phyloP scores from a whole-genome alignment of 1,140 invertebrate genomes.

The Magallana ariakensis region DNA sequence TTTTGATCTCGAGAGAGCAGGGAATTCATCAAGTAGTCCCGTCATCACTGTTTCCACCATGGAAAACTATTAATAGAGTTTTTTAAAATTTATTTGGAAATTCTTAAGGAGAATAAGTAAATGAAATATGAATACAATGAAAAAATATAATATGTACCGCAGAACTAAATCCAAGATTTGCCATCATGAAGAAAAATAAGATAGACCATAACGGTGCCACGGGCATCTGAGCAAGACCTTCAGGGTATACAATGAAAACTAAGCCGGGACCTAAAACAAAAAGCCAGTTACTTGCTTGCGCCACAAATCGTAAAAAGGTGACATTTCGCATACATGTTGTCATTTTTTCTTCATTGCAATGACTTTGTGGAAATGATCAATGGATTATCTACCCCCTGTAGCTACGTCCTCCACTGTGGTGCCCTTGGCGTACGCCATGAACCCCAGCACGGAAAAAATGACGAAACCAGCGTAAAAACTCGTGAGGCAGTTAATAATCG shows the following conservation, averaged over 20 bases:
- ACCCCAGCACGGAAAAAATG: slow-evolving; percentile 77
- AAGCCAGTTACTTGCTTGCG: not conserved
- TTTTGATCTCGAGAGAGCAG: slow-evolving; percentile 77
- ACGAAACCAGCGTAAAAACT: slow-evolving; percentile 77
- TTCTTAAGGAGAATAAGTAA: too few species aligned
- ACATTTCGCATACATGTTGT: too few species aligned
- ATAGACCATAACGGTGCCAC: slow-evolving; percentile 97
- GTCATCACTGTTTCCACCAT: slow-evolving; percentile 88
- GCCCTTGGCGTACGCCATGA: slow-evolving; percentile 73
- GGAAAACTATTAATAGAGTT: slow-evolving; percentile 85
- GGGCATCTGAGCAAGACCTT: slow-evolving; percentile 88
- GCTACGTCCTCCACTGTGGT: slow-evolving; percentile 71
- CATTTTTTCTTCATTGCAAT: too few species aligned
- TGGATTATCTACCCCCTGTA: slow-evolving; percentile 60
- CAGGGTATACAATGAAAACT: slow-evolving; percentile 73
- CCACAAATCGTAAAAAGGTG: too few species aligned
- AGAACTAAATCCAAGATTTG: slow-evolving; percentile 93
- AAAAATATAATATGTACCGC: slow-evolving; percentile 82
- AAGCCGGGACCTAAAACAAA: slow-evolving; percentile 75
- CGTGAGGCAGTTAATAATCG: slow-evolving; percentile 91
- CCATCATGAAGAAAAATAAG: slow-evolving; percentile 98
- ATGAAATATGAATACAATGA: too few species aligned
- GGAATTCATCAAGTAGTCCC: slow-evolving; percentile 86
- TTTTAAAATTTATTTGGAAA: too few species aligned
- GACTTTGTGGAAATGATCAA: too few species aligned